These are phyloP conservation scores for Hyles euphorbiae DNA, from an alignment of 1,140 invertebrate species.

Conservation along the genomic window DNA sequence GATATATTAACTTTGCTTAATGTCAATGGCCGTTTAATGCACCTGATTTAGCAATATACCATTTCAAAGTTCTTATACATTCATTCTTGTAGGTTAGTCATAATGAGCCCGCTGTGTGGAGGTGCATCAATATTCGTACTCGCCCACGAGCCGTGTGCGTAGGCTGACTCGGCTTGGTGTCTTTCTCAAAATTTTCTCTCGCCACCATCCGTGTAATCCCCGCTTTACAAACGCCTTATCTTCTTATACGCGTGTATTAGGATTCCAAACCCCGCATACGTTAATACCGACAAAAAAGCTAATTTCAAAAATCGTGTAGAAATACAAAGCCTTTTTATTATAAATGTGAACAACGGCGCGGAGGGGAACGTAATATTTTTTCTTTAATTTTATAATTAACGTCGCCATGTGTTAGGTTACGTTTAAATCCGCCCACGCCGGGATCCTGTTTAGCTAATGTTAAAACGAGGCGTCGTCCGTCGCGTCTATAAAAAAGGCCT, in stretches of 20 bases:
- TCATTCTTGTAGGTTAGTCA: neutral
- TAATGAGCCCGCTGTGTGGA: slow-evolving; percentile 29
- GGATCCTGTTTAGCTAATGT: slow-evolving; percentile 51
- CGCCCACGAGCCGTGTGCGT: slow-evolving; percentile 41
- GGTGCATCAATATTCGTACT: slow-evolving; percentile 45
- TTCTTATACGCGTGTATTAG: slow-evolving; percentile 25
- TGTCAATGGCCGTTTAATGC: too few relatives aligned
- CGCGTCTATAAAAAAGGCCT: slow-evolving; percentile 46
- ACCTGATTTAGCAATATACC: too few relatives aligned
- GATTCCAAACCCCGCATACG: slow-evolving; percentile 25
- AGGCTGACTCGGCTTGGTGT: slow-evolving; percentile 26
- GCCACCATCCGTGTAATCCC: slow-evolving; percentile 31
- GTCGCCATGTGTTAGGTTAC: slow-evolving; percentile 51
- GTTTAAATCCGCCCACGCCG: slow-evolving; percentile 42
- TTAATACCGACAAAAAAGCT: slow-evolving; percentile 5
- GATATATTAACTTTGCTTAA: neutral
- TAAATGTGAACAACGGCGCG: slow-evolving; percentile 41
- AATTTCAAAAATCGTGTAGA: slow-evolving; percentile 20
- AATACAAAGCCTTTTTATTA: slow-evolving; percentile 35
- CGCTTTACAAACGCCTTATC: slow-evolving; percentile 33
- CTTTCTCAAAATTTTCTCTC: slow-evolving; percentile 43
- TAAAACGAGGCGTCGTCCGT: slow-evolving; percentile 31
- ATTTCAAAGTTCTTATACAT: too few relatives aligned
- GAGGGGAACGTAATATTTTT: slow-evolving; percentile 37
- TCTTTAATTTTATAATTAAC: slow-evolving; percentile 62